phyloP scores from a whole-genome alignment of 1,140 invertebrate species.

The Drosophila guanche region DNA sequence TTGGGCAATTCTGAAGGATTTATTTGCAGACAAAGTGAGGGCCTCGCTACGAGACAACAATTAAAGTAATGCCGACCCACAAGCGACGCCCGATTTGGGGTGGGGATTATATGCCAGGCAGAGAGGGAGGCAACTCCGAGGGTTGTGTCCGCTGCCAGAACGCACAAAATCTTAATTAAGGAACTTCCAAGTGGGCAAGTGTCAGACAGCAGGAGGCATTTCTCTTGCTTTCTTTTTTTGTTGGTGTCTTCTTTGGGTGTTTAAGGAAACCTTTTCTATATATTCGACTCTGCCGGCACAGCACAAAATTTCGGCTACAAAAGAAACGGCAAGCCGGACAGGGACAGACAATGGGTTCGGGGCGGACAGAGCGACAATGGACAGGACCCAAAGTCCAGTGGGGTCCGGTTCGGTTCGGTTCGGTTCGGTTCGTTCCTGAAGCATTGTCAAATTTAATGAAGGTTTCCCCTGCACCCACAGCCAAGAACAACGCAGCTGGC shows the following conservation, averaged over 20 bases:
- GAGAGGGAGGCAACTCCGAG: conserved; percentile 3
- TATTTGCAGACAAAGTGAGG: conserved; percentile 67
- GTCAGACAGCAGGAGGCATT: conserved; percentile 40
- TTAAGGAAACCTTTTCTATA: conserved; percentile 50
- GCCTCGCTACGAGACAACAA: conserved; percentile 66
- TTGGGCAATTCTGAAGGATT: conserved; percentile 82
- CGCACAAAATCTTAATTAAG: conserved; percentile 81
- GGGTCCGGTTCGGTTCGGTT: conserved; percentile 28
- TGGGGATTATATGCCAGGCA: conserved; percentile 49
- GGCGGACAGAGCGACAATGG: neutral
- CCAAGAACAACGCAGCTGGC: conserved; percentile 68
- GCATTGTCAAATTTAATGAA: conserved; percentile 82
- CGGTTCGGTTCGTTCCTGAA: conserved; percentile 21
- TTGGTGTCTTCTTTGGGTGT: conserved; percentile 24
- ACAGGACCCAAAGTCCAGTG: conserved; percentile 31
- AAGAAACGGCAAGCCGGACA: conserved; percentile 33
- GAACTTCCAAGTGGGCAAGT: conserved; percentile 78
- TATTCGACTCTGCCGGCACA: conserved; percentile 51
- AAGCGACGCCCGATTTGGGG: conserved; percentile 41
- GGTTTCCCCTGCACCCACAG: conserved; percentile 49
- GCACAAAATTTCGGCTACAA: conserved; percentile 71
- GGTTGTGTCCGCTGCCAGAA: conserved; percentile 50
- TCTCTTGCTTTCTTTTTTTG: neutral
- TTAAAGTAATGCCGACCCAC: conserved; percentile 82
- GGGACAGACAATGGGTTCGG: conserved; percentile 8